A percentile compares a stretch with the other conserved stretches of the same genome.
These are phyloP conservation scores for Lycaena phlaeas DNA, from an alignment of 2,888 invertebrate species.

Conservation along the genomic window DNA sequence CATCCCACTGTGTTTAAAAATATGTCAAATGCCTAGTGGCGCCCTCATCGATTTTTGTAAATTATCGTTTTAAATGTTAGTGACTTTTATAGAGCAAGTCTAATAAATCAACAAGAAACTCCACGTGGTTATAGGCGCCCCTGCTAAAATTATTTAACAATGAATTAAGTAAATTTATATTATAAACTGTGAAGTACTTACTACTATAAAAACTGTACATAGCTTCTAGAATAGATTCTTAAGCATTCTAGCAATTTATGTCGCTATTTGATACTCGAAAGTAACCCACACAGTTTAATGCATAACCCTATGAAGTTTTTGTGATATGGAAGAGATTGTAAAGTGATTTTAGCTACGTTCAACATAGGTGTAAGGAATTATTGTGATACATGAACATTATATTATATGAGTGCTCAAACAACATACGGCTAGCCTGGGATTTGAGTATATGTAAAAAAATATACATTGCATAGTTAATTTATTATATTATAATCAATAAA, in stretches of 20 bases:
- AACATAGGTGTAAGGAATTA: conserved; percentile 1
- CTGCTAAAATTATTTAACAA: too few relatives aligned
- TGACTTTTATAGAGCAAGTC: too few relatives aligned
- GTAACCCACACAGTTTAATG: too few relatives aligned
- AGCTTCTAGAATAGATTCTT: too few relatives aligned
- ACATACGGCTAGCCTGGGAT: not conserved
- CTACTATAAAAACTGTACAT: not conserved
- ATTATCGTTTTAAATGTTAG: too few relatives aligned
- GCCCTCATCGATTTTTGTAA: too few relatives aligned
- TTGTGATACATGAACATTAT: conserved; percentile 4
- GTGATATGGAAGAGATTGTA: conserved; percentile 4
- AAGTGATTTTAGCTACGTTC: not conserved
- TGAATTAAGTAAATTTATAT: too few relatives aligned
- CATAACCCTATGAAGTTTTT: not conserved
- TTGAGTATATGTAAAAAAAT: not conserved
- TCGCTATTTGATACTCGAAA: not conserved
- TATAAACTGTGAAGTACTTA: not conserved
- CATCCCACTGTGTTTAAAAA: too few relatives aligned
- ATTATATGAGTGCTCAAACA: not conserved
- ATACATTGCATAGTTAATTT: not conserved
- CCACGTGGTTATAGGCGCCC: too few relatives aligned
- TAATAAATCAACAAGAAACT: too few relatives aligned
- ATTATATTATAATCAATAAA: too few relatives aligned
- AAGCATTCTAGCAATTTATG: not conserved
- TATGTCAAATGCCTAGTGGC: too few relatives aligned